Conservation (phyloP, 2,797 vertebrate genomes). For the Calcarius lapponicus region DNA sequence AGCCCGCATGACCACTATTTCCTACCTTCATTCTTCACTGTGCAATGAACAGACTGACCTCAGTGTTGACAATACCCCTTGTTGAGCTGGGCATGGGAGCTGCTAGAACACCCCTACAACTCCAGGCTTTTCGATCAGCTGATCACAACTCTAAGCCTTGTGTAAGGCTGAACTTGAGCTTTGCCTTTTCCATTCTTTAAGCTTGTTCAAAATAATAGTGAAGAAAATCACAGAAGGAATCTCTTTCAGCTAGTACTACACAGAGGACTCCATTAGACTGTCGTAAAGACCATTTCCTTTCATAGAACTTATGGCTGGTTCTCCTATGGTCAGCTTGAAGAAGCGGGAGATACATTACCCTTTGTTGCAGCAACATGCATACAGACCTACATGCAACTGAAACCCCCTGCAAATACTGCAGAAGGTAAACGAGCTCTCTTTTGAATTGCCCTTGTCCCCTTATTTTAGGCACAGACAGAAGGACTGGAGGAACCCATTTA, state of each 20-base stretch:
- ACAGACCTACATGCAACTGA: neutral
- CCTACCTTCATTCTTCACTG: neutral
- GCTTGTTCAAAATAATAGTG: neutral
- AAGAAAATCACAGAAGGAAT: neutral
- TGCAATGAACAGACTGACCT: neutral
- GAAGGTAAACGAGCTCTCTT: neutral
- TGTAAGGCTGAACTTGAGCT: neutral
- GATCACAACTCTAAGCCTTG: neutral
- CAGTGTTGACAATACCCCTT: neutral
- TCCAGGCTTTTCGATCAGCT: slow-evolving; percentile 3
- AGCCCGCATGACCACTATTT: neutral
- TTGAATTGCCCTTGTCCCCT: neutral
- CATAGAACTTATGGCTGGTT: neutral
- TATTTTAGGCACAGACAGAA: neutral
- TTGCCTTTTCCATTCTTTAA: neutral
- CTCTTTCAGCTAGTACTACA: neutral
- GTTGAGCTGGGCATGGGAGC: neutral
- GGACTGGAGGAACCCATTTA: neutral
- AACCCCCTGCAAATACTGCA: neutral
- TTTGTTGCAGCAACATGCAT: neutral
- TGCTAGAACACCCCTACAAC: neutral
- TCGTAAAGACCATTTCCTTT: neutral
- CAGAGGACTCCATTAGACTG: neutral
- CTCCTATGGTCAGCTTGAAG: neutral
- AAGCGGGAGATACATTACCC: neutral